Base-by-base conservation (phyloP, 2,888 invertebrate genomes). In the Protula sp. region DNA sequence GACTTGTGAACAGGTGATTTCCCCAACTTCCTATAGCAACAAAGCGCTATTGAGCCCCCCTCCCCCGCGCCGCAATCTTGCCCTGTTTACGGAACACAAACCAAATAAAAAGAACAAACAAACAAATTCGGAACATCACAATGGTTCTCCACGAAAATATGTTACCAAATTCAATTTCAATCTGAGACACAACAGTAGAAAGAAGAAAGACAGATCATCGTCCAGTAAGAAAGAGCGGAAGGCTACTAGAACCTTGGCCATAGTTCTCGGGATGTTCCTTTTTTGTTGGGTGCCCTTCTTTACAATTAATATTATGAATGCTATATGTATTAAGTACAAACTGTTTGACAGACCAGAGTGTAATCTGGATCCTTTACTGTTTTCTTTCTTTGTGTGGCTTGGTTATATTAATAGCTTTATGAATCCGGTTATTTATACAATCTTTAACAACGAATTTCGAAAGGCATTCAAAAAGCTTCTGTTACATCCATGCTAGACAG, bases 281-380 rank as follows among this genome's bases (percentile, higher is more conserved):
- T 87, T 95, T 76, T 99, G 98, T 83, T 99, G 98, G 98, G 90
- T 94, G 64, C 99, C 99, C 45, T 99, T 99, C 85, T 99, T 99
- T 87, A 92, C 94, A 1, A 94, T 95, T 84, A 95, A 94, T 83
- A 93, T 97, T 68, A 87, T 95, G 84, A 95, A 94, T 79, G 99
- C 97, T 9, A 88, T 98, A 81, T 97, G 97, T 85, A 90, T 90
- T 73, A 92, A 76, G n/a, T 77, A 77, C 64, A 66, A 68, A 29
- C 50, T 76, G 50, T 63, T 62, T 52, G 45, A 80, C 5, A 64
- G 67, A 91, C 93, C 0, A 89, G 93, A 28, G 87, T 94, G 70
- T 65, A 70, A 74, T 63, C 65, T 74, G 19, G 74, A 77, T 54
- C 65, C 67, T 1, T 72, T 73, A 38, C 62, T 78, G 24, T 71